Base-by-base conservation (phyloP, 2,797 vertebrate species). In the Alosa sapidissima region DNA sequence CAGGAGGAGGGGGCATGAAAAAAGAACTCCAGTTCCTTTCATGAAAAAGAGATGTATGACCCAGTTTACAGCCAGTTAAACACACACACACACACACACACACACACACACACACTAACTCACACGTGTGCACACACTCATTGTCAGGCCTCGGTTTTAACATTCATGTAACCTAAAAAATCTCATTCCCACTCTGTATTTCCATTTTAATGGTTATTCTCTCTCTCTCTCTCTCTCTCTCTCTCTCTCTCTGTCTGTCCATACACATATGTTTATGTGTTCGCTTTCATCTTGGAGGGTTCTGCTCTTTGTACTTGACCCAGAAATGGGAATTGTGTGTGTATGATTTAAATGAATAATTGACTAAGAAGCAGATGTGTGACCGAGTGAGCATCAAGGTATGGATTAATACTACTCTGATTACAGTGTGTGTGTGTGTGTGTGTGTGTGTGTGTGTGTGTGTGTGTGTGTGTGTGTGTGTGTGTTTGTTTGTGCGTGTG, bases 21-120 rank as follows among this genome's bases (percentile, higher is more conserved):
- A 49, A 51, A 41, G 47, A 10, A 45, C 1, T 58, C 19, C 7
- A 24, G 51, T 85, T 21, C 8, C 5, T 45, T 85, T 85, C 84
- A 85, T 85, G 78, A 81, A 81, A 85, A 81, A 81, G 84, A 81
- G 33, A 85, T 62, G 52, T 81, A 60, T 85, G 75, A 84, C 84
- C 75, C 84, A 81, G 14, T 84, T 84, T 81, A 81, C 58, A 54
- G 36, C 58, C 58, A 62, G 58, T 24, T 62, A 62, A 62, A 14
- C 51, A 62, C 52, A 62, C 83, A 54, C 51, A 81, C 72, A 47
- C 51, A 55, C 72, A 81, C 4, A 36, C 83, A 81, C 33, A 45
- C 52, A 82, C 51, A 21, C 24, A 58, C 72, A 62, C 60, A 62
- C 60, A 62, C 21, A 62, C n/a, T 6, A 3, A 24, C 60, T 24